Conservation (phyloP, 2,797 vertebrate species). For the Meriones psammophilus region DNA sequence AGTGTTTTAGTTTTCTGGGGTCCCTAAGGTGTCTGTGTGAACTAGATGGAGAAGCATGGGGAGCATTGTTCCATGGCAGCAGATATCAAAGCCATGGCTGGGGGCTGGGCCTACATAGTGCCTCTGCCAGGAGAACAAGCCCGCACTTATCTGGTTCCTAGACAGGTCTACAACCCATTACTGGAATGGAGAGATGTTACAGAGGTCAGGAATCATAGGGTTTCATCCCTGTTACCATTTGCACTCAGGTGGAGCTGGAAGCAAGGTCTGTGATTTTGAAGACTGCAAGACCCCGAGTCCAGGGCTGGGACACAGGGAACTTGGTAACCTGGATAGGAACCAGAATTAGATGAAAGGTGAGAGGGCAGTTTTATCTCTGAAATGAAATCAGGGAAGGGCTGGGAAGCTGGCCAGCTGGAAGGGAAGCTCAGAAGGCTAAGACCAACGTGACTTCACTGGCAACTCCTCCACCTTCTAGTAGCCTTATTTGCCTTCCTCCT, state of each 20-base stretch:
- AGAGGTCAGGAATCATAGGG: neutral
- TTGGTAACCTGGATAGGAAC: neutral
- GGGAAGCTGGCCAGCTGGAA: neutral
- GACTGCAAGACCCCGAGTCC: neutral
- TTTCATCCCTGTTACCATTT: no score
- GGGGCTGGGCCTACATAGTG: neutral
- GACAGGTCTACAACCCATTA: neutral
- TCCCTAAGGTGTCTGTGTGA: neutral
- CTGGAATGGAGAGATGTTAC: neutral
- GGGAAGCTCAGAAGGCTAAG: neutral
- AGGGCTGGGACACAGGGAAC: neutral
- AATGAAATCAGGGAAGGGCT: neutral
- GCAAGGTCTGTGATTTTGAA: neutral
- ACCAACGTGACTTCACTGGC: neutral
- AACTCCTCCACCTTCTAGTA: conserved; percentile 17
- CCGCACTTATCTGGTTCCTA: neutral
- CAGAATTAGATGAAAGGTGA: neutral
- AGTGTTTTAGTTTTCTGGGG: neutral
- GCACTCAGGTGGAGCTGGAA: neutral
- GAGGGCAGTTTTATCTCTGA: neutral
- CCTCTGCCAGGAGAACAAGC: neutral
- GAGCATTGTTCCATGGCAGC: neutral
- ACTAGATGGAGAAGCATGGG: neutral
- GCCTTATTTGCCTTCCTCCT: neutral
- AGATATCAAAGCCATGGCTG: neutral